These are phyloP conservation scores for Zaprionus ghesquierei DNA, from an alignment of 1,140 invertebrate species.

Conservation along the genomic window DNA sequence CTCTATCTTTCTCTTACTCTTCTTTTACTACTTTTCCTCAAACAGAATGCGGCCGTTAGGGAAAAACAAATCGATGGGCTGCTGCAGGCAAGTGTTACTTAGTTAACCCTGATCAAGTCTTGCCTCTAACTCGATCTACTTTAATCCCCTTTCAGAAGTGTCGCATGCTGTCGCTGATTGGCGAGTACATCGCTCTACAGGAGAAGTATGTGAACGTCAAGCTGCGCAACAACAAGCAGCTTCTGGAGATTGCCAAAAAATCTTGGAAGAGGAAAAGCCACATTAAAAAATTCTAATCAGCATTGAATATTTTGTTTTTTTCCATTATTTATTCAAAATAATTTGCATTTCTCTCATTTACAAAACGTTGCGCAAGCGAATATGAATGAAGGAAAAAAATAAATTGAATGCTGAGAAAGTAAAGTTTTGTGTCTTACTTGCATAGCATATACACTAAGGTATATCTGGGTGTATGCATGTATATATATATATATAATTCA, in stretches of 20 bases:
- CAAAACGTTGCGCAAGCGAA: constrained; percentile 36
- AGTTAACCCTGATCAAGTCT: no score
- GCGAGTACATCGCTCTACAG: constrained; percentile 18
- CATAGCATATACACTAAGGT: constrained; percentile 2
- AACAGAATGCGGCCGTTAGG: constrained; percentile 5
- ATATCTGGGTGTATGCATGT: constrained; percentile 19
- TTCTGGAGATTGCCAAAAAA: neutral
- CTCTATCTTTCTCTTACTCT: no score
- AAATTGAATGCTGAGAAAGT: neutral
- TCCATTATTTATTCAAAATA: constrained; percentile 74
- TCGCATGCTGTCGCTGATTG: constrained; percentile 2
- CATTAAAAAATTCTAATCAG: neutral
- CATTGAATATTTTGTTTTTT: constrained; percentile 6
- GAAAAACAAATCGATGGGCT: constrained; percentile 20
- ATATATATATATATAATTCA: constrained; percentile 15
- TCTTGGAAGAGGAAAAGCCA: neutral
- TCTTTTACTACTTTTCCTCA: no score
- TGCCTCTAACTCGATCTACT: neutral
- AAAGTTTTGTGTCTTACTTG: neutral
- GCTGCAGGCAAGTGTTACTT: neutral
- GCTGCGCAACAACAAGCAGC: constrained; percentile 12
- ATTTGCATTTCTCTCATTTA: constrained; percentile 71
- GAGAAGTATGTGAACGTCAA: constrained; percentile 3
- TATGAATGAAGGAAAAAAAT: neutral
- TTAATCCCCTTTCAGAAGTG: constrained; percentile 7